A percentile compares a stretch with the other conserved stretches of the same genome.
phyloP scores from a whole-genome alignment of 1,140 invertebrate genomes.

The Solen grandis region DNA sequence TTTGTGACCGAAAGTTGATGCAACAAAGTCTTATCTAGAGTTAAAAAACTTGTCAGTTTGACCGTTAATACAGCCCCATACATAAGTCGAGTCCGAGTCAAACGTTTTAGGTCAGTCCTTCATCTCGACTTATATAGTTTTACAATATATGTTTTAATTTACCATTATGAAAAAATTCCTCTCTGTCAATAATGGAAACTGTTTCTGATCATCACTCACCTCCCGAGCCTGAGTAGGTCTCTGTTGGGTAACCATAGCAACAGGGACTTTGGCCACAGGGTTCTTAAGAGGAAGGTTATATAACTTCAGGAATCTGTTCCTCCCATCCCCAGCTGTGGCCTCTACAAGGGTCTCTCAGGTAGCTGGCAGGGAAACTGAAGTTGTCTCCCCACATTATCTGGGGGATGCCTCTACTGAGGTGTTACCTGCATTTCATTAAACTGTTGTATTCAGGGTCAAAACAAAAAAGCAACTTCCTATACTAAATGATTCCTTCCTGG shows the following conservation, averaged over 20 bases:
- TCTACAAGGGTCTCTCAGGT: neutral
- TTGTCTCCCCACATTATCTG: neutral
- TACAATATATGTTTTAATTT: neutral
- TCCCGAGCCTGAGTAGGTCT: conserved; percentile 3
- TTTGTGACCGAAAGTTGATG: too few relatives aligned
- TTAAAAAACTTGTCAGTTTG: neutral
- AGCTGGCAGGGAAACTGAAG: neutral
- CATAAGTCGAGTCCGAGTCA: neutral
- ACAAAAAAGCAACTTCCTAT: too few relatives aligned
- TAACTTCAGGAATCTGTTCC: conserved; percentile 46
- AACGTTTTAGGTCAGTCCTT: neutral
- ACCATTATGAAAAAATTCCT: neutral
- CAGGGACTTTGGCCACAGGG: conserved; percentile 20
- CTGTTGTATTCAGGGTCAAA: neutral
- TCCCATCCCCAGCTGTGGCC: neutral
- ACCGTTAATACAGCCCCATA: too few relatives aligned
- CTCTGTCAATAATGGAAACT: neutral
- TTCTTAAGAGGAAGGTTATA: conserved; percentile 27
- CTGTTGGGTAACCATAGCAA: conserved; percentile 32
- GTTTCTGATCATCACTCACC: neutral
- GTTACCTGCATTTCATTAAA: neutral
- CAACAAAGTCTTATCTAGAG: too few relatives aligned
- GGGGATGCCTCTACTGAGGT: neutral
- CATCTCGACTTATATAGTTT: neutral
- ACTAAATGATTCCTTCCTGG: too few relatives aligned